Percentiles rank a stretch among this genome's conserved stretches.
These are phyloP conservation scores for Sphaeramia orbicularis DNA, from an alignment of 2,797 vertebrate species.

Conservation along the genomic window DNA sequence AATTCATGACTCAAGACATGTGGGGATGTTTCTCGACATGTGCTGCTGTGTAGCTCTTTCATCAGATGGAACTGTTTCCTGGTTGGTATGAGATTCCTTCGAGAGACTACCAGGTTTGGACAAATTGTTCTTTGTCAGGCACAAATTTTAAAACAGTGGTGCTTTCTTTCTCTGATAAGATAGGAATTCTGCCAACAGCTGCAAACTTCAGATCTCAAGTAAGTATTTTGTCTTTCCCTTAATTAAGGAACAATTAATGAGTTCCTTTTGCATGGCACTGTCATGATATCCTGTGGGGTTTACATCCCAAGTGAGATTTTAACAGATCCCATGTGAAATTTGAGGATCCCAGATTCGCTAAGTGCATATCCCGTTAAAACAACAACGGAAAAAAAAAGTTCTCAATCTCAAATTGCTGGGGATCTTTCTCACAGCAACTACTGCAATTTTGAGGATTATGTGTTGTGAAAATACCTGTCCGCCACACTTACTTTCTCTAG, in stretches of 20 bases:
- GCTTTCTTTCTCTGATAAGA: constrained; percentile 7
- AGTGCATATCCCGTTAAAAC: constrained; percentile 5
- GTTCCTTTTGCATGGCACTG: background rate
- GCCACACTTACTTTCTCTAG: constrained; percentile 66
- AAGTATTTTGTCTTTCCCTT: constrained; percentile 26
- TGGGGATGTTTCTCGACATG: background rate
- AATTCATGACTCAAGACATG: constrained; percentile 23
- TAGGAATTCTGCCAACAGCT: constrained; percentile 14
- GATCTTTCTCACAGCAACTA: constrained; percentile 31
- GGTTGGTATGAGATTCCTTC: constrained; percentile 21
- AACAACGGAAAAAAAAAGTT: constrained; percentile 2
- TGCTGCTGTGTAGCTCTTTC: constrained; percentile 9
- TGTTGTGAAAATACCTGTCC: constrained; percentile 83
- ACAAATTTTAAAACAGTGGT: constrained; percentile 9
- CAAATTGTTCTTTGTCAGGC: constrained; percentile 38
- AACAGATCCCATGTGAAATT: constrained; percentile 23
- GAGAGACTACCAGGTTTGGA: constrained; percentile 12
- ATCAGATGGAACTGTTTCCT: constrained; percentile 6
- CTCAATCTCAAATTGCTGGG: constrained; percentile 34
- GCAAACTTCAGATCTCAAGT: constrained; percentile 20
- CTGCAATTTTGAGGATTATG: constrained; percentile 67
- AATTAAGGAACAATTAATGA: constrained; percentile 30
- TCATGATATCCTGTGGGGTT: constrained; percentile 15
- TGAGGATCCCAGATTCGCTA: constrained; percentile 18
- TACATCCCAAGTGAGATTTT: background rate